A percentile compares a stretch with the other conserved stretches of the same genome.
phyloP scores from a whole-genome alignment of 2,797 vertebrate genomes.

The Ceryle rudis region DNA sequence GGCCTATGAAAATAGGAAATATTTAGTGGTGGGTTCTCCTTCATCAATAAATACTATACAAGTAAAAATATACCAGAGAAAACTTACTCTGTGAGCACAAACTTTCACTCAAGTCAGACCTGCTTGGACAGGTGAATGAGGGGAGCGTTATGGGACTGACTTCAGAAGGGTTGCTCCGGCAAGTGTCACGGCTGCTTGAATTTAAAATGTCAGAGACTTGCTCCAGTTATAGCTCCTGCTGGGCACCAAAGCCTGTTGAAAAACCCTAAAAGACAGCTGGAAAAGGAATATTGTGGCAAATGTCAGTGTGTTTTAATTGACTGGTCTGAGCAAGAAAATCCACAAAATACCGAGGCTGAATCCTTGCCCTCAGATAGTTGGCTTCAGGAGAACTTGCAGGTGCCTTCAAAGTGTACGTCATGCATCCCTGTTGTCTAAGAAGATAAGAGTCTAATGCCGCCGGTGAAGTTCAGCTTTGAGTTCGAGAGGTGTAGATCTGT shows the following conservation, averaged over 20 bases:
- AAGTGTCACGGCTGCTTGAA: constrained; percentile 20
- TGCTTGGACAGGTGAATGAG: neutral
- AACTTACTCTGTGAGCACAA: neutral
- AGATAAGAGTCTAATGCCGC: constrained; percentile 50
- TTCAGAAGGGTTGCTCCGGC: neutral
- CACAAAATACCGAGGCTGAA: constrained; percentile 49
- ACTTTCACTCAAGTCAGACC: neutral
- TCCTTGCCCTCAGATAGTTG: constrained; percentile 34
- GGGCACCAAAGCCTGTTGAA: constrained; percentile 63
- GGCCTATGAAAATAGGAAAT: neutral
- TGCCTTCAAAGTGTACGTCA: constrained; percentile 29
- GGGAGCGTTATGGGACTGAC: fast-evolving
- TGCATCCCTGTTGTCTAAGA: constrained; percentile 53
- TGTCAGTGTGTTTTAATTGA: constrained; percentile 59
- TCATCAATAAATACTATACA: neutral
- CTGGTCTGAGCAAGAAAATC: constrained; percentile 34
- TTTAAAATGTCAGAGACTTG: constrained; percentile 57
- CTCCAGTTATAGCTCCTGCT: constrained; percentile 44
- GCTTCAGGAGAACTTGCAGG: constrained; percentile 49
- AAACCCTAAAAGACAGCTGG: constrained; percentile 54
- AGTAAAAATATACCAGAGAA: neutral
- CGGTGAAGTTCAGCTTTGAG: constrained; percentile 56
- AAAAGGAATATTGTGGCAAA: constrained; percentile 12
- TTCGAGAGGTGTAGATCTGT: constrained; percentile 28
- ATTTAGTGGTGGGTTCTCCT: neutral